Evolutionary conservation across 2,888 invertebrate species (phyloP).

Genomic region (Allacma fusca): DNA sequence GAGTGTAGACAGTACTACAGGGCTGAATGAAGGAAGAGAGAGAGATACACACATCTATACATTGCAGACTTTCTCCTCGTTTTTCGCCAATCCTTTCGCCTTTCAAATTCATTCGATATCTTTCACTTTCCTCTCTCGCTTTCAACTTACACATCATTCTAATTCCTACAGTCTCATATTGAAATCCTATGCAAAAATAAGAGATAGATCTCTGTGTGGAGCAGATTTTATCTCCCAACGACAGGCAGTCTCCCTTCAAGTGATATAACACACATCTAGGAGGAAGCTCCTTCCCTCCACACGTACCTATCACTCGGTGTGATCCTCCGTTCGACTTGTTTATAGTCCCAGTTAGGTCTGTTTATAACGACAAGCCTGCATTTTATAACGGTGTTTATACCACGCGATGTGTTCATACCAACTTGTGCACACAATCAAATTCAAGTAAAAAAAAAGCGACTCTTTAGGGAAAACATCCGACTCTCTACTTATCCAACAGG

Average conservation of each 20-base stretch:
- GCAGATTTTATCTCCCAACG: neutral
- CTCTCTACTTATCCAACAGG: neutral
- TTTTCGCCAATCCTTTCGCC: conserved; percentile 12
- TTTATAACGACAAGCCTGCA: conserved; percentile 6
- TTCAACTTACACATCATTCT: conserved; percentile 1
- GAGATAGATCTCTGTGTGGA: neutral
- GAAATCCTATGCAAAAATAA: conserved; percentile 7
- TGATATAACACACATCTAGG: too few species aligned
- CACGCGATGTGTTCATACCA: neutral
- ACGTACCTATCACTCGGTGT: neutral
- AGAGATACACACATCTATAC: conserved; percentile 11
- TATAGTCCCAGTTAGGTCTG: neutral
- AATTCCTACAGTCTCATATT: neutral
- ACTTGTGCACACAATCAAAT: neutral
- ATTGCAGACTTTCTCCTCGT: conserved; percentile 3
- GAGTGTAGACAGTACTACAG: neutral
- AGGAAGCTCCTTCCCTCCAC: neutral
- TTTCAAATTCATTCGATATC: conserved; percentile 16
- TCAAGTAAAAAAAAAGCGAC: neutral
- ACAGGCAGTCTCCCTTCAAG: neutral
- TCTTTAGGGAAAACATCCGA: neutral
- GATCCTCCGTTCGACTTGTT: neutral
- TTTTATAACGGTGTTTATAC: conserved; percentile 12
- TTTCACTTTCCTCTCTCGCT: conserved; percentile 8
- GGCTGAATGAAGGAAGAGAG: neutral